Conservation (phyloP, 2,888 invertebrate genomes). For the Acanthococcus lagerstroemiae region DNA sequence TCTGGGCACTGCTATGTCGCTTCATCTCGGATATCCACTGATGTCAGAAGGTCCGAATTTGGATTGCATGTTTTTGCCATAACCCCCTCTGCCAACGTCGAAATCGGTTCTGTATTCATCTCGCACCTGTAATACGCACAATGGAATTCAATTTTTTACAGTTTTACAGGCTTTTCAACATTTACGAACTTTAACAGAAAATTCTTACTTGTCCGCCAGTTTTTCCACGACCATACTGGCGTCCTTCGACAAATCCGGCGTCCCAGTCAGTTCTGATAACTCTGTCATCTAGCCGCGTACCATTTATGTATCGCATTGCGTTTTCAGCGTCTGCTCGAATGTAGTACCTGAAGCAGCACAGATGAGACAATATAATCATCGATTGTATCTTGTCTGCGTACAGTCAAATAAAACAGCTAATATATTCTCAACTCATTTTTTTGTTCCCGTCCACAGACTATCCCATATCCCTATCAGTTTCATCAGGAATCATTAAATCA, state of each 20-base stretch:
- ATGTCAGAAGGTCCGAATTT: slow-evolving; percentile 48
- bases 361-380: too few species aligned
- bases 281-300: slow-evolving; percentile 90
- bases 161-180: not conserved
- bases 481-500: too few species aligned
- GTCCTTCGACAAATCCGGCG: slow-evolving; percentile 94
- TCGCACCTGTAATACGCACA: slow-evolving; percentile 55
- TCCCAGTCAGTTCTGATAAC: slow-evolving; percentile 98
- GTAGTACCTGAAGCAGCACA: slow-evolving; percentile 48
- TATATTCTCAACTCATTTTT: too few species aligned
- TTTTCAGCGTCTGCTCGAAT: slow-evolving; percentile 61
- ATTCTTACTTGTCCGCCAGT: slow-evolving; percentile 86
- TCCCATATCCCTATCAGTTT: too few species aligned
- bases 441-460: too few species aligned
- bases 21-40: slow-evolving; percentile 17
- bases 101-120: slow-evolving; percentile 97
- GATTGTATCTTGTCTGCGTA: too few species aligned
- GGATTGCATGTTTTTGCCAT: slow-evolving; percentile 85
- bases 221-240: slow-evolving; percentile 96
- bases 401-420: too few species aligned
- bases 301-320: slow-evolving; percentile 87
- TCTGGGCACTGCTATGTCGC: too few species aligned
- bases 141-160: not conserved
- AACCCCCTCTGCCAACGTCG: slow-evolving; percentile 93
- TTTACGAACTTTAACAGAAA: not conserved